A percentile compares a stretch with the other conserved stretches of the same genome.
Evolutionary conservation across 2,113 vertebrate species (phyloP).

Genomic region (Cyprinodon tularosa): DNA sequence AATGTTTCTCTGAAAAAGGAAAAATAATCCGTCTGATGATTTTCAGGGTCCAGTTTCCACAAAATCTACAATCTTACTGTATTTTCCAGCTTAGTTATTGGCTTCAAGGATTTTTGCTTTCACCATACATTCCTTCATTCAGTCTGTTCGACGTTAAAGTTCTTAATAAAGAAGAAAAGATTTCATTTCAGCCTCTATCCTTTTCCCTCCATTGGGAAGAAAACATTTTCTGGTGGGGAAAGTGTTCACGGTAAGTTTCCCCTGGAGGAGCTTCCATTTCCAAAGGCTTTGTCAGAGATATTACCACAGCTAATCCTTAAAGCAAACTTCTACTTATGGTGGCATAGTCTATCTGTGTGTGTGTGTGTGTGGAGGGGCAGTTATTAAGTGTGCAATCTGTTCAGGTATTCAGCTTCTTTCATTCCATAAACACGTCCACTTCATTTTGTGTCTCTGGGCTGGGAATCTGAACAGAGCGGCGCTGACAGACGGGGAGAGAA

Average conservation of each 20-base stretch:
- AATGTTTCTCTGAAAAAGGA: background rate
- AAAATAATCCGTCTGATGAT: background rate
- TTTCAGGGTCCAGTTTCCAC: background rate
- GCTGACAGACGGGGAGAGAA: background rate
- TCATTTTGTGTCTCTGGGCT: background rate
- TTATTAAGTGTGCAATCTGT: background rate
- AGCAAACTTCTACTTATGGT: slow-evolving; percentile 42
- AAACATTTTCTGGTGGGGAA: slow-evolving; percentile 45
- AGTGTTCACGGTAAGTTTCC: slow-evolving; percentile 51
- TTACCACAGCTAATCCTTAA: slow-evolving; percentile 62
- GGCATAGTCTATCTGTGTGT: slow-evolving; percentile 15
- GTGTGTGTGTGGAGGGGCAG: background rate
- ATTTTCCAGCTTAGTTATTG: background rate
- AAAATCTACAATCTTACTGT: background rate
- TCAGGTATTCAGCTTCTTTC: background rate
- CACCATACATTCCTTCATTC: slow-evolving; percentile 2
- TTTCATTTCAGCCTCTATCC: background rate
- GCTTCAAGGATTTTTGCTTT: background rate
- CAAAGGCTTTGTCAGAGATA: slow-evolving; percentile 55
- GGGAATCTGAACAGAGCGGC: background rate
- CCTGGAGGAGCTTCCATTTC: slow-evolving; percentile 58
- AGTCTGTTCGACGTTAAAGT: background rate
- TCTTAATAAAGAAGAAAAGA: slow-evolving; percentile 1
- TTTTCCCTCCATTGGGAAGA: slow-evolving; percentile 4
- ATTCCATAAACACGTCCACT: background rate